Base-by-base conservation (phyloP, 2,888 invertebrate genomes). In the Folsomia candida region DNA sequence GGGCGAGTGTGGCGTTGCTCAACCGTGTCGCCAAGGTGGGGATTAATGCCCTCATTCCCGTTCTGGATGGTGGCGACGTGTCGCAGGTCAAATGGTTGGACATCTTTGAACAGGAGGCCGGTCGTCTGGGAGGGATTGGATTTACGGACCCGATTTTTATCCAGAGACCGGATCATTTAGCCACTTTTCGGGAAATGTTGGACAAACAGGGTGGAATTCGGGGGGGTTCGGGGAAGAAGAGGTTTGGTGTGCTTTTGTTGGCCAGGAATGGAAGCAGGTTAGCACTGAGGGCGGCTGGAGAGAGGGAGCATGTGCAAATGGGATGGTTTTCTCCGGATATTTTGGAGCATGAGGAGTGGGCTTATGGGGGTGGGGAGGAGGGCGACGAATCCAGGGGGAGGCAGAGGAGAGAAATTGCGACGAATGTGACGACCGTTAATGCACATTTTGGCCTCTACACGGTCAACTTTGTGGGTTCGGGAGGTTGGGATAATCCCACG, bases 1-100 rank as follows among this genome's bases (percentile, higher is more conserved):
- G 71, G n/a, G 26, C 58, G 24, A 70, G 71, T 29, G 61, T 69
- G 14, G 77, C 74, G 1, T 58, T 79, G n/a, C 29, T 79, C 2
- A 75, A 79, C 58, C 64, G 79, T 58, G 76, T 76, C 2, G 69
- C 67, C 26, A 78, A 78, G 61, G 75, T 78, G 11, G 77, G 77
- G 9, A 71, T 76, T 9, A 58, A 57, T 24, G 74, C 69, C 0
- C 68, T 79, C 0, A 72, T 79, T 24, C 78, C 78, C 3, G 62
- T 79, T 0, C 18, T 79, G 51, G 79, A 79, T 24, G 66, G 68
- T 24, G 71, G 67, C 6, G 54, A 22, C 25, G n/a, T 60, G 0
- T 61, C 64, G 1, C 76, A 78, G 37, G 20, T 72, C 25, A 69
- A 73, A n/a, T 24, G 70, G 2, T 62, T 78, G 0, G 59, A 67